A percentile compares a stretch with the other conserved stretches of the same genome.
These are phyloP conservation scores for Alloplasta piceator DNA, from an alignment of 2,888 invertebrate species.

Conservation along the genomic window DNA sequence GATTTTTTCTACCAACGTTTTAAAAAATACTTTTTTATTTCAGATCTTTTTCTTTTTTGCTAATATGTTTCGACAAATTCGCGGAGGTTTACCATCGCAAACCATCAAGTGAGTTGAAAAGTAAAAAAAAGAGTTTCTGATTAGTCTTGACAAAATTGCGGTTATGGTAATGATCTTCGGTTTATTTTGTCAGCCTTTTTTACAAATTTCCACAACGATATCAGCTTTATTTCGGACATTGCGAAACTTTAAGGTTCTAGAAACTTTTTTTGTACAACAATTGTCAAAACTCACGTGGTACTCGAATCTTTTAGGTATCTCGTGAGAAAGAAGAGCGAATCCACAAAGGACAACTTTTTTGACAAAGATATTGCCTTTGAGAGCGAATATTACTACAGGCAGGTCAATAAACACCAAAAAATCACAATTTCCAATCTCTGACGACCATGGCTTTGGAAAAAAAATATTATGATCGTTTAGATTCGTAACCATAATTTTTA, in stretches of 20 bases:
- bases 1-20: slow-evolving; percentile 5
- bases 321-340: slow-evolving; percentile 63
- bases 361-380: slow-evolving; percentile 70
- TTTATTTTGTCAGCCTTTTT: too few relatives aligned
- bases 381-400: slow-evolving; percentile 74
- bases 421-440: background rate
- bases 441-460: background rate
- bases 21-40: background rate
- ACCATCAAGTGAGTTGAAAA: slow-evolving; percentile 48
- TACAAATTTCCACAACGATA: too few relatives aligned
- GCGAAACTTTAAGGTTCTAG: too few relatives aligned
- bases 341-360: slow-evolving; percentile 62
- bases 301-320: slow-evolving; percentile 43
- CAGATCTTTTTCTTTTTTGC: slow-evolving; percentile 13
- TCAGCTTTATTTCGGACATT: too few relatives aligned
- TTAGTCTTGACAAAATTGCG: background rate
- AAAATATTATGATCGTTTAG: background rate
- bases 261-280: too few relatives aligned
- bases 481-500: background rate
- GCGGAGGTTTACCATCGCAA: slow-evolving; percentile 22
- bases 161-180: slow-evolving; percentile 15
- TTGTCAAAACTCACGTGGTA: too few relatives aligned
- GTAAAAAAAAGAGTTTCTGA: background rate
- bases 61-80: slow-evolving; percentile 61
- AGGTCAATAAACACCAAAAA: slow-evolving; percentile 65